Base-by-base conservation (phyloP, 2,888 invertebrate genomes). In the Liopterus haemorrhoidalis region DNA sequence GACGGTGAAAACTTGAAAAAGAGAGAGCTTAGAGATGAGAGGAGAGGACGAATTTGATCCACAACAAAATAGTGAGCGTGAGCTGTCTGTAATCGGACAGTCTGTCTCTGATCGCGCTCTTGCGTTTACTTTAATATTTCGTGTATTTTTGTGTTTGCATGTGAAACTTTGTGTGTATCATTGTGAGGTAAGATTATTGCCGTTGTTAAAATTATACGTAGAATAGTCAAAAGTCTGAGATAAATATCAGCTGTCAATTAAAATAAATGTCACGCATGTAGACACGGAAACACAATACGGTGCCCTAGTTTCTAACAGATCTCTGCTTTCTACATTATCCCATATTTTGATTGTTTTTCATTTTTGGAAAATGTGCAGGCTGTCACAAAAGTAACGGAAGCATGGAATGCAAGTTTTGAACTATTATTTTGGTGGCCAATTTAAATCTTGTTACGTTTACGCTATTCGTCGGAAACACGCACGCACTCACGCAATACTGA, bases 31-130 rank as follows among this genome's bases (percentile, higher is more conserved):
- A 67, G 66, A 67, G 65, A 66, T 65, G 68, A 68, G 66, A 68
- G 68, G 66, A 65, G 64, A 65, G 64, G 65, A 69, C 67, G 70
- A 70, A 70, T 69, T 68, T 69, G 70, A 69, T 67, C 67, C 67
- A 69, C 68, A 69, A 69, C 68, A 69, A 69, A 70, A 69, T 68
- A 67, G 69, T 68, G 65, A 67, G 65, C 66, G 45, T 45, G 45
- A 45, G 45, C 64, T 66, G 66, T 64, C 67, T 66, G 64, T 67
- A 66, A 63, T 64, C 65, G 66, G 62, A 66, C 66, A 65, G 67
- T 68, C 64, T 63, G 66, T 66, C 68, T 68, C 66, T 62, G 63
- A 64, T 63, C 62, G 63, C 62, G 63, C 62, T 62, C 60, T 63
- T 62, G 62, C 58, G 61, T 61, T 57, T 60, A 56, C 61, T 61